phyloP scores from a whole-genome alignment of 2,888 invertebrate genomes.

The Loripinus fragilis region DNA sequence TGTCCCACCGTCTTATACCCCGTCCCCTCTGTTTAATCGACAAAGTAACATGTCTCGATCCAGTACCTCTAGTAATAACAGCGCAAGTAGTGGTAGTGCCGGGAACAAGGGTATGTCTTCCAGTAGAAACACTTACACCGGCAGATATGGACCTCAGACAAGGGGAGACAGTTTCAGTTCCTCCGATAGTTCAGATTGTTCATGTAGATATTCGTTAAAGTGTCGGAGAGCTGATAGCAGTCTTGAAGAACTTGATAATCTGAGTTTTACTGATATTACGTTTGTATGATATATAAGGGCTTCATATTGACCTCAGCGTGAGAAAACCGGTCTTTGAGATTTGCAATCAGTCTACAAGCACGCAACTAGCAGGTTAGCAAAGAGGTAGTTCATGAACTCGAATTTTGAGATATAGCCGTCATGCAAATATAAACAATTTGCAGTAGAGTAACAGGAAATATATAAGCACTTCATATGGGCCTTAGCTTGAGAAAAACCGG shows the following conservation, averaged over 20 bases:
- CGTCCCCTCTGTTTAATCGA: constrained; percentile 69
- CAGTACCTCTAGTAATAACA: constrained; percentile 67
- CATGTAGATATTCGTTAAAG: constrained; percentile 59
- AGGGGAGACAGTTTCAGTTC: constrained; percentile 64
- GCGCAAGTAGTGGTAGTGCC: constrained; percentile 66
- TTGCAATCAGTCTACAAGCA: too few relatives aligned
- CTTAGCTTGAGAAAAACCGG: too few relatives aligned
- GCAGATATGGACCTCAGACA: constrained; percentile 63
- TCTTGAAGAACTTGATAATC: constrained; percentile 58
- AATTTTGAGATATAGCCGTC: too few relatives aligned
- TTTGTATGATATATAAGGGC: too few relatives aligned
- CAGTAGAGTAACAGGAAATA: too few relatives aligned
- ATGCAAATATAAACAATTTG: too few relatives aligned
- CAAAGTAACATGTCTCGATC: constrained; percentile 62
- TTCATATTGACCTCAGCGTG: too few relatives aligned
- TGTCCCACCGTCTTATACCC: constrained; percentile 65
- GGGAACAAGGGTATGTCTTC: constrained; percentile 16
- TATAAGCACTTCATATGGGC: too few relatives aligned
- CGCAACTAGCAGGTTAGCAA: too few relatives aligned
- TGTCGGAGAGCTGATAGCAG: constrained; percentile 56
- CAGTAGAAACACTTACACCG: constrained; percentile 37
- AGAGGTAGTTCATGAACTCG: too few relatives aligned
- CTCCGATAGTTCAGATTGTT: constrained; percentile 67
- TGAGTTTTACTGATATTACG: constrained; percentile 67
- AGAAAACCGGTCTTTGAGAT: too few relatives aligned